Evolutionary conservation across 2,113 vertebrate genomes (phyloP), one percentile per base, ranked within the genome.

Genomic region (Podarcis cretensis): DNA sequence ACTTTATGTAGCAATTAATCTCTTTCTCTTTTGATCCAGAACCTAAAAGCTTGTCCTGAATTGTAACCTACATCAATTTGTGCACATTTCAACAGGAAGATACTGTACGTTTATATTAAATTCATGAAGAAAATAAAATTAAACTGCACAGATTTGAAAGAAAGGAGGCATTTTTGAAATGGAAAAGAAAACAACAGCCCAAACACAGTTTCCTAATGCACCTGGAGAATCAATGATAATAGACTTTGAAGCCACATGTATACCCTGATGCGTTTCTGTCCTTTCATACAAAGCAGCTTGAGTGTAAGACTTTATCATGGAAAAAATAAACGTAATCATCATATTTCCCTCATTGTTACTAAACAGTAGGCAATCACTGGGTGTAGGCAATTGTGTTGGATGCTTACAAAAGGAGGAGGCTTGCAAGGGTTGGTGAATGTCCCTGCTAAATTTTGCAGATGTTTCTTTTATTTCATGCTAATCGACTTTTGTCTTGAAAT

Each of bases 401-500:
- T 71, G n/a, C 73, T 93, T 92, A 78, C 48, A 90, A 65, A 90
- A 94, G 94, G 86, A 90, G 43, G 89, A 84, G 14, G 0, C 30
- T 92, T 81, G 43, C 80, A 93, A n/a, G 6, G 35, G 35, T 89
- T 77, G 81, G 69, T 77, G 77, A 94, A 91, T 92, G 35, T 86
- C 32, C 25, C 32, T 81, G 1, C 18, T 89, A 91, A 85, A 93
- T 32, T 91, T 32, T 69, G 75, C 37, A 91, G 32, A 89, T 91
- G 54, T 37, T 59, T 75, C 54, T 63, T 81, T 90, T 79, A 75
- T 48, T 83, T 82, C 75, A n/a, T 74, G 13, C 88, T 95, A 93
- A 92, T 94, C 86, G 94, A 94, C 92, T 74, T 93, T 95, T 54
- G 9, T 90, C 87, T 93, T 93, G 23, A 94, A 94, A 94, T 93